Base-by-base conservation (phyloP, 2,888 invertebrate genomes). In the Branchinecta sandiegonensis region DNA sequence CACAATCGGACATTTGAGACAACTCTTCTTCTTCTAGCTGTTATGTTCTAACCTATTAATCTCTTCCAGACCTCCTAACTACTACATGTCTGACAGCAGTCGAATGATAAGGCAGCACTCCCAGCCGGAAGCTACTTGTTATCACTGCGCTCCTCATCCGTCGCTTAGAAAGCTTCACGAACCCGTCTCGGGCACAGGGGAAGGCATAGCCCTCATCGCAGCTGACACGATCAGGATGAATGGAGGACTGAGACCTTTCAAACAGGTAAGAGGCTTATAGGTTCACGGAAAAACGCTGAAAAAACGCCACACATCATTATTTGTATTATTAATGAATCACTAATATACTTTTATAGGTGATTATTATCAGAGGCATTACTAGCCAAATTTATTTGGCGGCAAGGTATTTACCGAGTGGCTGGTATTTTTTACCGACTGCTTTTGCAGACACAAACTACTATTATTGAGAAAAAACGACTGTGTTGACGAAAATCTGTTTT, bases 211-310 rank as follows among this genome's bases (percentile, higher is more conserved):
- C 66, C 92, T 92, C 77, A 95, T 96, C 75, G 95, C 94, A 37
- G 93, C 93, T 67, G 95, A 95, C 80, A 94, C 94, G 70, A 84
- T 95, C 74, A 84, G 94, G 76, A 92, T 95, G 80, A 95, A 94
- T 81, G 96, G 95, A 72, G 94, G 94, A 76, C 91, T 95, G 84
- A 85, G 93, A 74, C 93, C 92, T 77, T 94, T 95, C 81, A 92
- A 91, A 80, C 94, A 94, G 88, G 92, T 92, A 84, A 56, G 63
- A 56, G 8, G n/a, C 12, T 17, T 56, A 56, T 23, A 37, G 2
- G 2, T 2, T 37, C 37, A 37, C 37, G 6, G 4, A 4, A 5
- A 37, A 37, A 37, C 37, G 37, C 37, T 37, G 6, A 37, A 37
- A 37, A 37, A 37, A 37, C 2, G 37, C 23, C 23, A 23, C 23